Percentiles rank a stretch among this genome's conserved stretches.
phyloP scores from a whole-genome alignment of 2,888 invertebrate genomes.

The Diarsia dahlii region DNA sequence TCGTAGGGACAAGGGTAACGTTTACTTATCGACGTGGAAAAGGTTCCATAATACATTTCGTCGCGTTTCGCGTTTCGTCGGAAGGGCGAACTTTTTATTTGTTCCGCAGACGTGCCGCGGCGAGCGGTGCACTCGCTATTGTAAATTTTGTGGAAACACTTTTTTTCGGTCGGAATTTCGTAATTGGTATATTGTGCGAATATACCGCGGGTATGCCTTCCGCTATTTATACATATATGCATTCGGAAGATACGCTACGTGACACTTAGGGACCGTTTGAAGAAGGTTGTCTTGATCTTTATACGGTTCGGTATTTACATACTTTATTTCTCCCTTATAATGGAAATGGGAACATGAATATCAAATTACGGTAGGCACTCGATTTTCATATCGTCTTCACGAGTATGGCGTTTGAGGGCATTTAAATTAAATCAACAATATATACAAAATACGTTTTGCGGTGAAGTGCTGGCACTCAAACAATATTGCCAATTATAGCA shows the following conservation, averaged over 20 bases:
- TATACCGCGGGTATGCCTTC: neutral
- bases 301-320: conserved; percentile 35
- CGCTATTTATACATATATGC: neutral
- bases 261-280: conserved; percentile 18
- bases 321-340: conserved; percentile 25
- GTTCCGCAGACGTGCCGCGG: conserved; percentile 72
- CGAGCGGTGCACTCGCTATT: conserved; percentile 67
- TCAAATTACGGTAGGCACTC: conserved; percentile 34
- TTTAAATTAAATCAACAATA: conserved; percentile 38
- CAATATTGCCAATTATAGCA: conserved; percentile 69
- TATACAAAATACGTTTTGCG: conserved; percentile 42
- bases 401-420: conserved; percentile 26
- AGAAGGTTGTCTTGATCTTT: conserved; percentile 26
- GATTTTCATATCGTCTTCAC: conserved; percentile 36
- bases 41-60: conserved; percentile 85
- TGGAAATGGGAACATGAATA: conserved; percentile 34
- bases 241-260: conserved; percentile 7
- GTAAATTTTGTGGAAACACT: conserved; percentile 75
- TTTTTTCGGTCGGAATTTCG: conserved; percentile 61
- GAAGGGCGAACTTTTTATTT: conserved; percentile 80
- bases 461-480: conserved; percentile 51
- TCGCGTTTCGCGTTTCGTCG: conserved; percentile 74
- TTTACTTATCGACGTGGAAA: conserved; percentile 89
- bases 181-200: conserved; percentile 56
- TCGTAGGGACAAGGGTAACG: conserved; percentile 85